phyloP scores from a whole-genome alignment of 2,797 vertebrate genomes.

The Eospalax fontanierii region DNA sequence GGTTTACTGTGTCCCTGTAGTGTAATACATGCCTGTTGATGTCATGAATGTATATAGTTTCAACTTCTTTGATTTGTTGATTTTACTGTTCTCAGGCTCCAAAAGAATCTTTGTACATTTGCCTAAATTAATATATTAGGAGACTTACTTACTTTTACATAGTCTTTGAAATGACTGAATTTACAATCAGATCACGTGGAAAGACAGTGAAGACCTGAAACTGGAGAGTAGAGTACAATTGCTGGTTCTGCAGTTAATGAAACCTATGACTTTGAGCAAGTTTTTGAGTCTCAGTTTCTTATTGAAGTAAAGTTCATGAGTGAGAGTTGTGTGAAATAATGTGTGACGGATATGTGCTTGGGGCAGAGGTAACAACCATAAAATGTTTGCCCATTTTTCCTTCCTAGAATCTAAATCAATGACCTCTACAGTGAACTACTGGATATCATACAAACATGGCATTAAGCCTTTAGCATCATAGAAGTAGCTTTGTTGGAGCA shows the following conservation, averaged over 20 bases:
- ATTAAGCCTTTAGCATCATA: neutral
- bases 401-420: neutral
- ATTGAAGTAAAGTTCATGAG: neutral
- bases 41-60: neutral
- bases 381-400: neutral
- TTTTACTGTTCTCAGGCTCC: neutral
- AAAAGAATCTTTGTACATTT: neutral
- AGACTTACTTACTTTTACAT: neutral
- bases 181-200: neutral
- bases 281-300: neutral
- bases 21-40: neutral
- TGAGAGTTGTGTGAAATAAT: neutral
- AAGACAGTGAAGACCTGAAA: neutral
- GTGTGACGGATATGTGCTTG: neutral
- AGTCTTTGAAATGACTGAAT: neutral
- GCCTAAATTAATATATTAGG: neutral
- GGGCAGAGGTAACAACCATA: neutral
- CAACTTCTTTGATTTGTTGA: conserved; percentile 2
- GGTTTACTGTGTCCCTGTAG: neutral
- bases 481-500: neutral
- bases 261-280: neutral
- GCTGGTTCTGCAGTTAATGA: neutral
- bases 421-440: neutral
- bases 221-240: neutral
- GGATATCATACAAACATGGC: no score